A percentile compares a stretch with the other conserved stretches of the same genome.
These are phyloP conservation scores for Cheilosia scutellata DNA, from an alignment of 2,888 invertebrate genomes.

Conservation along the genomic window DNA sequence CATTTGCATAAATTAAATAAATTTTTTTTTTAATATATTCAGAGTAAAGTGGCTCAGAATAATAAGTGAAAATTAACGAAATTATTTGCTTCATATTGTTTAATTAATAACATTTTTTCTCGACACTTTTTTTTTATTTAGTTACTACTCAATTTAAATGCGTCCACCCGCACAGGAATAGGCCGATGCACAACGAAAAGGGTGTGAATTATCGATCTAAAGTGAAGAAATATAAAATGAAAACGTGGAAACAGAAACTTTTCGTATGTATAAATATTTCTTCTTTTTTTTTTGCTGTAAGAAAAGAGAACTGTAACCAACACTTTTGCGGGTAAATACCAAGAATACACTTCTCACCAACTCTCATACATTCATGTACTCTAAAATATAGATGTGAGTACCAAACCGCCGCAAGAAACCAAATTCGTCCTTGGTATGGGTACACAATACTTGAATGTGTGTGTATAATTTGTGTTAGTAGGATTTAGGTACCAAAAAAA, in stretches of 20 bases:
- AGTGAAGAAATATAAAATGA: constrained; percentile 5
- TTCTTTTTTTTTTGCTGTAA: constrained; percentile 4
- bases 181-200: constrained; percentile 26
- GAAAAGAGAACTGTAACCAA: constrained; percentile 9
- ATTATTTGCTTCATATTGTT: not conserved
- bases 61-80: not conserved
- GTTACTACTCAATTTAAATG: constrained; percentile 7
- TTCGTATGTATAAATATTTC: constrained; percentile 26
- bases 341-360: constrained; percentile 5
- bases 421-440: constrained; percentile 27
- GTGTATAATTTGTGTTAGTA: constrained; percentile 31
- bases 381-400: not conserved
- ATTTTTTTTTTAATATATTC: not conserved
- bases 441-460: not conserved
- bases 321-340: constrained; percentile 10
- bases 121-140: not conserved
- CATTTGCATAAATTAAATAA: not conserved
- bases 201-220: constrained; percentile 57
- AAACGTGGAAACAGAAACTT: constrained; percentile 39
- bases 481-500: constrained; percentile 22
- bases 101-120: not conserved
- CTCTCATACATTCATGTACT: not conserved
- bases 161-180: not conserved
- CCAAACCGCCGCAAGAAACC: constrained; percentile 28
- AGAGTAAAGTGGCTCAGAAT: not conserved